These are phyloP conservation scores for Brachionus calyciflorus DNA, from an alignment of 1,140 invertebrate genomes.

Conservation along the genomic window DNA sequence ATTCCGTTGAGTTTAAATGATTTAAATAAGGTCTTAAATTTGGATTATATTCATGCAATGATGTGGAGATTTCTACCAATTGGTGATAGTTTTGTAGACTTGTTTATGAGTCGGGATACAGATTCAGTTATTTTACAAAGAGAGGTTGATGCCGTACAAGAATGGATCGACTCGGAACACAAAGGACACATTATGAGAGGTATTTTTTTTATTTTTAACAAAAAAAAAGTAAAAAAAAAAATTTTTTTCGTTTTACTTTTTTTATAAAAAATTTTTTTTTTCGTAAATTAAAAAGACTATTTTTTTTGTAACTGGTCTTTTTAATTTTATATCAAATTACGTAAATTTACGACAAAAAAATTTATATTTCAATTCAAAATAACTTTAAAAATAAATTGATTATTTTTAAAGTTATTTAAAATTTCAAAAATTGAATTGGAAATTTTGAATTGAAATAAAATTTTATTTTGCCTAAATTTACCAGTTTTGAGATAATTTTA, in stretches of 20 bases:
- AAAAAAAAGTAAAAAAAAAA: neutral
- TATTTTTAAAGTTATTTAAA: no score
- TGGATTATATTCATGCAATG: constrained; percentile 22
- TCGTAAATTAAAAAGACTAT: no score
- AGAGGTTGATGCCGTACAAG: neutral
- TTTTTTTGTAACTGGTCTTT: no score
- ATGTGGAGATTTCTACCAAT: constrained; percentile 18
- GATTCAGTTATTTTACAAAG: constrained; percentile 13
- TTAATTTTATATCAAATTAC: no score
- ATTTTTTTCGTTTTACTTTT: neutral
- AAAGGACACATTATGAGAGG: constrained; percentile 36
- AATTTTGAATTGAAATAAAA: no score
- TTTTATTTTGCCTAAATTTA: no score
- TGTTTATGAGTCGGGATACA: constrained; percentile 23
- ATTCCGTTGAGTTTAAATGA: neutral
- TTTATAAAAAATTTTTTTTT: no score
- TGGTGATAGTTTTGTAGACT: constrained; percentile 12
- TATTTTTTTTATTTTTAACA: neutral
- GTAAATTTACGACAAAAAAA: no score
- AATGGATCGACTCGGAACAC: neutral
- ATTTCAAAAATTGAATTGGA: no score
- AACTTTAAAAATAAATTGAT: no score
- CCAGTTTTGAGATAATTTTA: no score
- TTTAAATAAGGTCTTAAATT: neutral
- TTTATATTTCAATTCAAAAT: no score